Evolutionary conservation across 2,888 invertebrate genomes (phyloP), one percentile per base, ranked within the genome.

Genomic region (Papilio elwesi): DNA sequence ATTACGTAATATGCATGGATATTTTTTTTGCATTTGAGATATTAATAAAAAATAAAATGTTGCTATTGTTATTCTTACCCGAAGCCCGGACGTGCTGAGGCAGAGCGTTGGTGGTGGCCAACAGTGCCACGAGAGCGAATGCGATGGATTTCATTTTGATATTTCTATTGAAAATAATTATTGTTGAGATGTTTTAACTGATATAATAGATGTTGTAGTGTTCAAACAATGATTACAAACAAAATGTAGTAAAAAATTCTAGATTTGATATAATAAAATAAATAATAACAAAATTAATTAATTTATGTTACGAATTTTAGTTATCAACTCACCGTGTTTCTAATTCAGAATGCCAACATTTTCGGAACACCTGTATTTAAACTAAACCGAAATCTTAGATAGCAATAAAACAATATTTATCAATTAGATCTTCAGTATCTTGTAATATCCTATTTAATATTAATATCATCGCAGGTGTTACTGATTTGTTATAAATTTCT

Each of bases 61-160:
- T 10, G 10, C 16, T 11, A 55, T 8, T n/a, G 6, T 47, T 43
- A 1, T 70, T 48, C 53, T 63, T 70, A 70, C 69, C 52, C 15
- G 52, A 52, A 10, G 51, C n/a, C 4, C 51, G 16, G 2, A 62
- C 53, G 15, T 68, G 47, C 7, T 47, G 15, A 9, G 71, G 71
- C 43, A 48, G 1, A 16, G 71, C 62, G 53, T 51, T 52, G n/a
- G 47, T 59, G 13, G 67, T 48, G 10, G 67, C 71, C 47, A 71
- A 62, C 67, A 71, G n/a, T 7, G 49, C 59, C 12, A 71, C 16
- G 36, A 71, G 49, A n/a, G 67, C 67, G n/a, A 67, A 52, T 0
- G 53, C 67, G 62, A 67, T 57, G 67, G 9, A 15, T 52, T 71
- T 71, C 71, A 71, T 71, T 16, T 47, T 71, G 26, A n/a, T 6